Evolutionary conservation across 2,113 vertebrate genomes (phyloP).

Genomic region (Larimichthys polyactis): DNA sequence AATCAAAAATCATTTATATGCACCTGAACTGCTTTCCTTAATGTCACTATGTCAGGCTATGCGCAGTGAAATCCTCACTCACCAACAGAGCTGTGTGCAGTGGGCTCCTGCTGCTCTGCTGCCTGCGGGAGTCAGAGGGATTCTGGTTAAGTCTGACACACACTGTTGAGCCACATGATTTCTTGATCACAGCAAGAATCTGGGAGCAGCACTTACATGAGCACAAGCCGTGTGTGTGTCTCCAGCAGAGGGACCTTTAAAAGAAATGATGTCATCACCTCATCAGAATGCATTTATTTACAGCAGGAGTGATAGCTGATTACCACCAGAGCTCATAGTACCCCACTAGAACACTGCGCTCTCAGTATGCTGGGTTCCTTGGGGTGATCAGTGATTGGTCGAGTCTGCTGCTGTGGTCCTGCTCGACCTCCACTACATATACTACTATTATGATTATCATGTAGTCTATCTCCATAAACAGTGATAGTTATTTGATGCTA

Average conservation of each 20-base stretch:
- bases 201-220: conserved; percentile 52
- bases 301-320: not conserved
- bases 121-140: conserved; percentile 48
- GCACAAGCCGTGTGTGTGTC: conserved; percentile 12
- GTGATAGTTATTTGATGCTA: too few relatives aligned
- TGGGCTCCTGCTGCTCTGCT: conserved; percentile 22
- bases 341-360: too few relatives aligned
- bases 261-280: not conserved
- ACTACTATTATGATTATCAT: too few relatives aligned
- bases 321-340: too few relatives aligned
- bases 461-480: too few relatives aligned
- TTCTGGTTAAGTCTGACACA: conserved; percentile 31
- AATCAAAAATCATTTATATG: not conserved
- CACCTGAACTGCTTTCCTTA: not conserved
- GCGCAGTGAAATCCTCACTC: conserved; percentile 42
- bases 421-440: too few relatives aligned
- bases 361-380: too few relatives aligned
- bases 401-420: too few relatives aligned
- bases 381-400: too few relatives aligned
- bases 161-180: conserved; percentile 1
- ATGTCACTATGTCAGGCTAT: not conserved
- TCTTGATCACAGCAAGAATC: conserved; percentile 28
- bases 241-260: conserved; percentile 35
- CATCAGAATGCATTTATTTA: not conserved
- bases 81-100: conserved; percentile 45